Base-by-base conservation (phyloP, 2,797 vertebrate species). In the Fistularia commersonii region DNA sequence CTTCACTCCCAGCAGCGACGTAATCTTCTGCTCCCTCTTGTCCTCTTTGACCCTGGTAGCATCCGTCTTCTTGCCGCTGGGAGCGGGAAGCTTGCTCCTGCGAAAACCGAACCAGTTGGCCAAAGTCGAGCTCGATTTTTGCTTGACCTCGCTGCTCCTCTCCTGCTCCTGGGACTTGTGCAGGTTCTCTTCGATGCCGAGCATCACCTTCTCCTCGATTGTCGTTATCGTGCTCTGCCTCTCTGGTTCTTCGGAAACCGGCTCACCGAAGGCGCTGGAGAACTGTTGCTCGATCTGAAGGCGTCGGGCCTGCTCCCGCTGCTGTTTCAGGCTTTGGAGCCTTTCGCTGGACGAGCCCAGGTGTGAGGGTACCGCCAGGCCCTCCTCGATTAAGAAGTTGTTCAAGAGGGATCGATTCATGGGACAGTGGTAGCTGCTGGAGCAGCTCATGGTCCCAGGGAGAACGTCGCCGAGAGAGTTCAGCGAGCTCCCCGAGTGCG, bases 161-260 rank as follows among this genome's bases (percentile, higher is more conserved):
- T 84, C 88, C 68, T 93, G 93, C 40, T 87, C 91, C 72, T 95
- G 93, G 67, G 87, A 88, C 80, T 92, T 96, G 47, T 95, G 92
- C 74, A 94, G 61, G 43, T 97, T 96, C 72, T 95, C 92, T 66
- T 95, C 92, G 64, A 96, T 96, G 62, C 94, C 93, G 5, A 95
- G 83, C 94, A 96, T 95, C 69, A 96, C 94, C 76, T 95, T 96
- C 81, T 95, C 94, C 82, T 96, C 94, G 7, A 96, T 96, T 7
- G 93, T 93, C 51, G 82, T 89, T 49, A 87, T 75, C 10, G 79
- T 65, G 61, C 76, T 76, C 8, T 86, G 83, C 12, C 86, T 88
- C 57, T 87, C 85, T 3, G 85, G 80, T 64, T 81, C 74, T 61
- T 92, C 91, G 23, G 81, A 84, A 31, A 89, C 83, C 0, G 83